phyloP scores from a whole-genome alignment of 2,113 vertebrate species.

The Macrotis lagotis region DNA sequence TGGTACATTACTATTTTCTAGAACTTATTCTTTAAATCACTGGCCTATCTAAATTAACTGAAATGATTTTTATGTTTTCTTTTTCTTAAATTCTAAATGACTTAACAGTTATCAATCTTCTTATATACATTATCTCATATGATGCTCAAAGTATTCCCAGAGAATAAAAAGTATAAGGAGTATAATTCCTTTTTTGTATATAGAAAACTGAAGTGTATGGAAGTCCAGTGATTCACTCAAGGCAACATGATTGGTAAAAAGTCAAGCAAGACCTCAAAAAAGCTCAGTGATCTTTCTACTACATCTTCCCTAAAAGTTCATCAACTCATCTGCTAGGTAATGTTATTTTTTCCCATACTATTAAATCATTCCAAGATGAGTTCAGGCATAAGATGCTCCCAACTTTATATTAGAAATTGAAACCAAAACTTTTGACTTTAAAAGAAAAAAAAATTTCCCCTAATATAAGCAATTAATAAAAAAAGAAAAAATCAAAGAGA shows the following conservation, averaged over 20 bases:
- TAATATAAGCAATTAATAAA: background rate
- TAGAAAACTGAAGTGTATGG: background rate
- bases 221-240: background rate
- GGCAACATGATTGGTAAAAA: background rate
- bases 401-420: background rate
- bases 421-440: background rate
- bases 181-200: background rate
- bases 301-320: background rate
- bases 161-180: background rate
- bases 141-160: background rate
- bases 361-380: background rate
- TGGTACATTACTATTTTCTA: background rate
- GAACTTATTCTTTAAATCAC: background rate
- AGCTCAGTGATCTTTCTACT: background rate
- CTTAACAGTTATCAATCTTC: background rate
- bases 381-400: background rate
- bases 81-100: background rate
- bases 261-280: background rate
- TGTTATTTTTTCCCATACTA: background rate
- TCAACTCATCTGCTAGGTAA: background rate
- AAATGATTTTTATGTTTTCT: background rate
- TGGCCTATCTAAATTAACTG: slow-evolving; percentile 9
- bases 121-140: background rate
- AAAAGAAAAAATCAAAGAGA: background rate
- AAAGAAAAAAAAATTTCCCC: background rate